Evolutionary conservation across 2,113 vertebrate species (phyloP), one percentile per base, ranked within the genome.

Genomic region (Vanacampus margaritifer): DNA sequence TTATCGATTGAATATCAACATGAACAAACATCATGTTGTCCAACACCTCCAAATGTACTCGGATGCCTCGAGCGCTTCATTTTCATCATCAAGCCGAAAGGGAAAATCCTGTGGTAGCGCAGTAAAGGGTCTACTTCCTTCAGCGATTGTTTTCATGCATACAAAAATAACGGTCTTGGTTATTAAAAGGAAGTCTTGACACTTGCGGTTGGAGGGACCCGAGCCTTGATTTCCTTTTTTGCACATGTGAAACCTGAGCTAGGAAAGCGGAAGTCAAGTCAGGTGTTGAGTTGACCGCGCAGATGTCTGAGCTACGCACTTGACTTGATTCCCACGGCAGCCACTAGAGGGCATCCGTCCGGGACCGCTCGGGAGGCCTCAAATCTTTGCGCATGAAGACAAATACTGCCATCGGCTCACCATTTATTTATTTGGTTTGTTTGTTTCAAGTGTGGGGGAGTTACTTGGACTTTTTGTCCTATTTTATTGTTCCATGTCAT

Each of bases 111-210:
- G 51, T 13, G 23, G 36, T 14, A 5, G 19, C 35, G 10, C 19
- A 2, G 19, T n/a, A 36, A 60, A 39, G 37, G 37, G 1, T 3
- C 23, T 17, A 43, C 60, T 43, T 62, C 60, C 60, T 26, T 41
- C n/a, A 23, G 24, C 9, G n/a, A 39, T 6, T 14, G 59, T 24
- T 39, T 39, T 24, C 37, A 24, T 8, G n/a, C 12, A 5, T 12
- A 9, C 19, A 23, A 39, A 14, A 39, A 61, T 14, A 23, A 43
- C 39, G 3, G 13, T 11, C 60, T 43, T 5, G 11, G 11, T 14
- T 41, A 23, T 41, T 41, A 62, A 62, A 62, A 62, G 60, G 59
- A 62, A 62, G 59, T 62, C 59, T 62, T 62, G 58, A n/a, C 35
- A 60, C 58, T 36, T 39, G 58, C 7, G 32, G 32, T n/a, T n/a